Evolutionary conservation across 2,113 vertebrate species (phyloP).

Genomic region (Sterrhoptilus dennistouni): DNA sequence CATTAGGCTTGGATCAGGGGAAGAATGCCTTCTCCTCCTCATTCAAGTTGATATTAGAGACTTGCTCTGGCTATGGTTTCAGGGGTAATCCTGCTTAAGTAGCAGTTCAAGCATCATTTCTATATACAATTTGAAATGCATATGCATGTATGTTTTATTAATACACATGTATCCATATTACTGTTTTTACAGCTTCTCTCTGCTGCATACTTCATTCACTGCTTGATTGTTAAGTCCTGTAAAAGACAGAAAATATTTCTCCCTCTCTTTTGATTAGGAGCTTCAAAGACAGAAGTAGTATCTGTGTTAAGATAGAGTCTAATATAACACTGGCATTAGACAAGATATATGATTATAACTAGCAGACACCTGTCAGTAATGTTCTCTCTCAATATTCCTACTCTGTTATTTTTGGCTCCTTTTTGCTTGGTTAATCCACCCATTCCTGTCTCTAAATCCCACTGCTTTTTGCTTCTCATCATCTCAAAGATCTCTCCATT

Average conservation of each 20-base stretch:
- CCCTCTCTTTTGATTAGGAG: neutral
- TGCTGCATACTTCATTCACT: neutral
- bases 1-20: neutral
- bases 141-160: neutral
- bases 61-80: neutral
- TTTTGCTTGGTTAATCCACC: slow-evolving; percentile 16
- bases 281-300: slow-evolving; percentile 33
- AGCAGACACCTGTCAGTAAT: slow-evolving; percentile 45
- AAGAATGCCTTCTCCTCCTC: neutral
- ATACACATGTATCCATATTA: neutral
- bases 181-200: neutral
- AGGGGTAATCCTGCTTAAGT: neutral
- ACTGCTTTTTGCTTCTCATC: slow-evolving; percentile 26
- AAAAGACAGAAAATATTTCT: neutral
- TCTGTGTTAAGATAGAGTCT: slow-evolving; percentile 39
- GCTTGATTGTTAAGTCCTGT: neutral
- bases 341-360: slow-evolving; percentile 29
- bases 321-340: slow-evolving; percentile 29
- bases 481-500: slow-evolving; percentile 24
- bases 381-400: slow-evolving; percentile 32
- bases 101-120: neutral
- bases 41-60: neutral
- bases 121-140: neutral
- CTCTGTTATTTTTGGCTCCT: slow-evolving; percentile 50
- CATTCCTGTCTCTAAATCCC: slow-evolving; percentile 25